Conservation (phyloP, 2,113 vertebrate species). For the Proteles cristata region DNA sequence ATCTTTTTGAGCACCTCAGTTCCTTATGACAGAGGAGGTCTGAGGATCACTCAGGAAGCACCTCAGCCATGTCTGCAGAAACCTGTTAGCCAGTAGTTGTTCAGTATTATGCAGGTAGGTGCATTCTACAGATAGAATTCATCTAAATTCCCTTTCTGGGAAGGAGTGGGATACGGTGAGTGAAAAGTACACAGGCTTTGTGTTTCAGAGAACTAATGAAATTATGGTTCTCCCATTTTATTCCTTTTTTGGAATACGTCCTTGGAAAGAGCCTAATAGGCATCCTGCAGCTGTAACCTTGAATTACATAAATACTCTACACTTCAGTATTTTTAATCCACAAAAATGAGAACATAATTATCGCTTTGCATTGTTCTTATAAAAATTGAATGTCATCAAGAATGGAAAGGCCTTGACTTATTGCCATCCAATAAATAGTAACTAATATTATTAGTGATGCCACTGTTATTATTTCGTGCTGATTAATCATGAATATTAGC, state of each 20-base stretch:
- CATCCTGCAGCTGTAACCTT: neutral
- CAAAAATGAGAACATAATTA: neutral
- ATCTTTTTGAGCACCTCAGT: neutral
- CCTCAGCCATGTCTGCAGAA: neutral
- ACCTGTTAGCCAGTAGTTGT: too few species aligned
- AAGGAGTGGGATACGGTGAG: neutral
- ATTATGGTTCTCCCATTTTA: neutral
- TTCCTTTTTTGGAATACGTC: neutral
- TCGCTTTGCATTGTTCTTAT: neutral
- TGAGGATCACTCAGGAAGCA: neutral
- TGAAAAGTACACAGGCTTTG: neutral
- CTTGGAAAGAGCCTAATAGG: neutral
- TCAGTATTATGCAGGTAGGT: neutral
- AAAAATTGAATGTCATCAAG: neutral
- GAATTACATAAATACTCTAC: neutral
- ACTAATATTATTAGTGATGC: neutral
- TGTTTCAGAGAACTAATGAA: neutral
- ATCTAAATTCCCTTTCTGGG: neutral
- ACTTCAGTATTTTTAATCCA: neutral
- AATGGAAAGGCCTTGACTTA: neutral
- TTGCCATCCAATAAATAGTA: neutral
- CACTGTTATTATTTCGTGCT: neutral
- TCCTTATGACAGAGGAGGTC: neutral
- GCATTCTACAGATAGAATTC: neutral
- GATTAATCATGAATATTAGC: neutral